These are phyloP conservation scores for Onychostruthus taczanowskii DNA, from an alignment of 2,113 vertebrate genomes.

Conservation along the genomic window DNA sequence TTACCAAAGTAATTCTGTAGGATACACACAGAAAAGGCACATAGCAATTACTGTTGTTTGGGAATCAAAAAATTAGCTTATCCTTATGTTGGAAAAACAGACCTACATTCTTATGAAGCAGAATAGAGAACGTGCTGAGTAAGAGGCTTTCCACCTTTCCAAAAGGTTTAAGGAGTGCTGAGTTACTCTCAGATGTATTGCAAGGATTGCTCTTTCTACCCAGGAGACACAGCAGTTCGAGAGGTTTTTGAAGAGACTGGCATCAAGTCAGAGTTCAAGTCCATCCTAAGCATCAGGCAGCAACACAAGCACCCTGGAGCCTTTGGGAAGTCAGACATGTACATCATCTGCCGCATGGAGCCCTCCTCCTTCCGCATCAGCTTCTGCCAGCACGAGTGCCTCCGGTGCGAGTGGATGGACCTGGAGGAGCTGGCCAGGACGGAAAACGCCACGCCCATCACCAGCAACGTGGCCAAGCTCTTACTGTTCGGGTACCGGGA, in stretches of 20 bases:
- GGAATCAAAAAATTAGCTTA: not conserved
- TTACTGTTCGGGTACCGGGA: conserved; percentile 80
- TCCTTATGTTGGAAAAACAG: not conserved
- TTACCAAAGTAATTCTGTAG: not conserved
- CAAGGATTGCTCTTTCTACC: not conserved
- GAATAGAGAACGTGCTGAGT: not conserved
- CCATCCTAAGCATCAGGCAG: conserved; percentile 90
- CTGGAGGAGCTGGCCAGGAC: conserved; percentile 75
- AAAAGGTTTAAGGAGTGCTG: not conserved
- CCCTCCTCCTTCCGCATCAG: conserved; percentile 83
- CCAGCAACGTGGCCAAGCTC: conserved; percentile 80
- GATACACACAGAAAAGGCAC: not conserved
- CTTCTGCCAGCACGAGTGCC: conserved; percentile 88
- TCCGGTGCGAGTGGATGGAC: conserved; percentile 89
- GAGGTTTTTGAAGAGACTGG: conserved; percentile 96
- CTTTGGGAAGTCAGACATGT: conserved; percentile 92
- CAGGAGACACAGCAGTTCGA: conserved; percentile 87
- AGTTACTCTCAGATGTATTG: not conserved
- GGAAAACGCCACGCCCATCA: conserved; percentile 80
- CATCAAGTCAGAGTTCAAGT: conserved; percentile 86
- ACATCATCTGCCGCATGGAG: conserved; percentile 87
- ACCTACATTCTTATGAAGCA: not conserved
- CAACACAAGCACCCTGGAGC: conserved; percentile 88
- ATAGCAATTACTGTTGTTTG: not conserved
- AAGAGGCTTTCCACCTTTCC: not conserved